Evolutionary conservation across 2,888 invertebrate genomes (phyloP).

Genomic region (Pristionchus arcanus): DNA sequence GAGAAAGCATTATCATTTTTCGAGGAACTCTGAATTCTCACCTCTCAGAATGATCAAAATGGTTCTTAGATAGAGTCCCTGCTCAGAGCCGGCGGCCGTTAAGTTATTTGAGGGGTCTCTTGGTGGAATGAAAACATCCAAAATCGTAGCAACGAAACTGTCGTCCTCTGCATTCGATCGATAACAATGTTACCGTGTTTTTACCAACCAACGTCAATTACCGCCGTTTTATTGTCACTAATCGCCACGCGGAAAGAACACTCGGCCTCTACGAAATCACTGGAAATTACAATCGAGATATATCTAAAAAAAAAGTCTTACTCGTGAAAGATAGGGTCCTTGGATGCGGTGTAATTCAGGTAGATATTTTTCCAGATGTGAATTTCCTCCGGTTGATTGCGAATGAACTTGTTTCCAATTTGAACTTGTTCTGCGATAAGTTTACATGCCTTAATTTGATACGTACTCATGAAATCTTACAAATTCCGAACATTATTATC

Average conservation of each 20-base stretch:
- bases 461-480: not conserved
- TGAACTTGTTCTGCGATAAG: not conserved
- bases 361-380: conserved; percentile 13
- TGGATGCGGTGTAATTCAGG: not conserved
- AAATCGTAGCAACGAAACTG: not conserved
- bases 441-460: not conserved
- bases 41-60: not conserved
- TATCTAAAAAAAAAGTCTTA: not conserved
- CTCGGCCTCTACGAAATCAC: conserved; percentile 30
- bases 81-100: no score
- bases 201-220: not conserved
- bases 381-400: conserved; percentile 26
- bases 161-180: not conserved
- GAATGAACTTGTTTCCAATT: not conserved
- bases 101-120: no score
- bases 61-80: not conserved
- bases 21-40: not conserved
- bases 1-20: not conserved
- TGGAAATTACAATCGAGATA: not conserved
- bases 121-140: not conserved
- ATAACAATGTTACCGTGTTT: not conserved
- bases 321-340: conserved; percentile 22
- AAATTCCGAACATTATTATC: not conserved
- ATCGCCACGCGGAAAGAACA: conserved; percentile 8
- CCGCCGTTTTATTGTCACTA: not conserved